Evolutionary conservation across 2,888 invertebrate species (phyloP).

Genomic region (Macrophya alboannulata): DNA sequence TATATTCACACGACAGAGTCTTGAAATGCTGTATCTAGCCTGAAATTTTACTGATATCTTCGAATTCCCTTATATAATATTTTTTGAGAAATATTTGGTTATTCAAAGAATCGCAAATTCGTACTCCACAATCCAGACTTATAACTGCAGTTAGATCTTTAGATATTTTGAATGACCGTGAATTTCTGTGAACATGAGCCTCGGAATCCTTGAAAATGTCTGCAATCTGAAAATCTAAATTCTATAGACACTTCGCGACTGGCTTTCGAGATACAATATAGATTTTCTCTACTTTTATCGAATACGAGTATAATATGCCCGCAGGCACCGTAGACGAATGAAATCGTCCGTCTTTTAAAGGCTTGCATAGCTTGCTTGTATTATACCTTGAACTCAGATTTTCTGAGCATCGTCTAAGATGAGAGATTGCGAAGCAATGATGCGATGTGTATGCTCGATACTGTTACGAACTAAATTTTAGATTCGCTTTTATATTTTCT

Average conservation of each 20-base stretch:
- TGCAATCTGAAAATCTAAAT: neutral
- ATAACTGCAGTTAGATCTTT: neutral
- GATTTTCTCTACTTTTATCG: neutral
- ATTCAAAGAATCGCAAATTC: neutral
- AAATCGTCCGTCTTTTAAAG: neutral
- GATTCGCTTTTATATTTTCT: no score
- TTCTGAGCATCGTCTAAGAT: neutral
- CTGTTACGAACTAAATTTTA: no score
- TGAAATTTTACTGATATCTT: neutral
- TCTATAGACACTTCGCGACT: neutral
- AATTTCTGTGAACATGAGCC: neutral
- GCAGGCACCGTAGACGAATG: neutral
- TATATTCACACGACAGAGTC: neutral
- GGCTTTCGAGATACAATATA: neutral
- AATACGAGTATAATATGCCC: neutral
- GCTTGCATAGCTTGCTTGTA: neutral
- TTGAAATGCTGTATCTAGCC: neutral
- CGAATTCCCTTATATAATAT: neutral
- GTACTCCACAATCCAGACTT: neutral
- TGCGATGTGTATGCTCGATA: no score
- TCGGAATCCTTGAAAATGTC: neutral
- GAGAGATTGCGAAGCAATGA: neutral
- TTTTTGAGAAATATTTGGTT: neutral
- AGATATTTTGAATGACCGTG: neutral
- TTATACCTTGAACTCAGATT: neutral